phyloP scores from a whole-genome alignment of 2,113 vertebrate genomes.

The Narcine bancroftii region DNA sequence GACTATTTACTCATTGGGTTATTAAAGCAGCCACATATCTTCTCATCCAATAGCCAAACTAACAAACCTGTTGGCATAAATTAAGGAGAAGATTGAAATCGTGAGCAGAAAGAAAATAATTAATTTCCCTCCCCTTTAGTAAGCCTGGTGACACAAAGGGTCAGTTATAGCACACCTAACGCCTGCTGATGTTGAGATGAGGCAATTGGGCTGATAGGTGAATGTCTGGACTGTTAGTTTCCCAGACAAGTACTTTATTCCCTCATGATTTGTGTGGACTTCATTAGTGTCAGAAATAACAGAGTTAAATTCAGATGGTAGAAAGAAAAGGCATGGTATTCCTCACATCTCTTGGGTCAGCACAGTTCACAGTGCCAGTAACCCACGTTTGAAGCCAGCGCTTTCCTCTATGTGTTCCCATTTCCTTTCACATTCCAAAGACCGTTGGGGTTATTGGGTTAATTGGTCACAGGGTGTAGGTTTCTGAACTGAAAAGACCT shows the following conservation, averaged over 20 bases:
- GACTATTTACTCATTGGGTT: neutral
- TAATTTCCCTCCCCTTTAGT: neutral
- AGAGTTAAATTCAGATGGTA: neutral
- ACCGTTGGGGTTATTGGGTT: too few species aligned
- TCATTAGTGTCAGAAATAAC: neutral
- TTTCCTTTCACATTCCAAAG: too few species aligned
- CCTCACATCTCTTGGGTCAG: too few species aligned
- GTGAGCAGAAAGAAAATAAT: neutral
- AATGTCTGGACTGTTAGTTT: neutral
- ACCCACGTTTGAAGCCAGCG: too few species aligned
- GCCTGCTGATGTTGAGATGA: neutral
- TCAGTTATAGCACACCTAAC: neutral
- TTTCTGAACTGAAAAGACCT: too few species aligned
- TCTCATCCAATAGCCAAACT: neutral
- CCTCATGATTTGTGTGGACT: neutral
- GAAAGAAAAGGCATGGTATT: too few species aligned
- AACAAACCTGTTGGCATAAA: neutral
- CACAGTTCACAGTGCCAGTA: too few species aligned
- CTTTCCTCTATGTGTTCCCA: too few species aligned
- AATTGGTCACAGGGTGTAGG: too few species aligned
- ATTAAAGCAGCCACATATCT: neutral
- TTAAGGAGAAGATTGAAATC: neutral
- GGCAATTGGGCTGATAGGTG: neutral
- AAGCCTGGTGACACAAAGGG: neutral
- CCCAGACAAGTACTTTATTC: neutral